Base-by-base conservation (phyloP, 2,888 invertebrate species). In the Phyllotreta striolata region DNA sequence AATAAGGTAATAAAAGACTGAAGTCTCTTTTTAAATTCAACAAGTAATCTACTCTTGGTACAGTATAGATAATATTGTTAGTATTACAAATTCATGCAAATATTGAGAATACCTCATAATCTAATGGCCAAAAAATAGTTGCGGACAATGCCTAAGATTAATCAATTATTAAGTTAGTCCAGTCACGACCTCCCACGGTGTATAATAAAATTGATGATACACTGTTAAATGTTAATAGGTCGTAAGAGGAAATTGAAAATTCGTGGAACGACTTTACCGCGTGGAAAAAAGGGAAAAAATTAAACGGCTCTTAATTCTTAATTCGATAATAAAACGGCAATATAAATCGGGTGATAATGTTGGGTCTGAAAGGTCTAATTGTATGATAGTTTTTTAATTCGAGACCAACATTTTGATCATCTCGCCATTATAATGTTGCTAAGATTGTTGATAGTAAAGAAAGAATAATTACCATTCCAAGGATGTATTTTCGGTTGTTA, bases 201-300 rank as follows among this genome's bases (percentile, higher is more conserved):
- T 52, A 35, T 52, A 52, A 52, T 52, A 52, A 52, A 52, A 38
- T 52, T 52, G 52, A 52, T 52, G 38, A 52, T 52, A 34, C 52
- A 52, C 52, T 52, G 52, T 52, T 52, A 52, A 52, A 52, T 38
- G 52, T 52, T 52, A 12, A 52, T 52, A 38, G 52, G 52, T 52
- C 52, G 52, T 52, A 13, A 52, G 4, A 37, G 38, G 38, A 52
- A 52, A 52, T 52, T 52, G 52, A 38, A 52, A 52, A 10, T 52
- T 38, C 13, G 13, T 49, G 34, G 34, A 52, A 52, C 8, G 52
- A 39, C 52, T 9, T 52, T 12, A 52, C n/a, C 37, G 37, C 38
- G 1, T 1, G 14, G 35, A 10, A 6, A 52, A 10, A 52, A 52
- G 38, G 39, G 38, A 24, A 35, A 52, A 52, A 52, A 37, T 52